These are phyloP conservation scores for Acanthoscelides obtectus DNA, from an alignment of 2,888 invertebrate genomes.

Conservation along the genomic window DNA sequence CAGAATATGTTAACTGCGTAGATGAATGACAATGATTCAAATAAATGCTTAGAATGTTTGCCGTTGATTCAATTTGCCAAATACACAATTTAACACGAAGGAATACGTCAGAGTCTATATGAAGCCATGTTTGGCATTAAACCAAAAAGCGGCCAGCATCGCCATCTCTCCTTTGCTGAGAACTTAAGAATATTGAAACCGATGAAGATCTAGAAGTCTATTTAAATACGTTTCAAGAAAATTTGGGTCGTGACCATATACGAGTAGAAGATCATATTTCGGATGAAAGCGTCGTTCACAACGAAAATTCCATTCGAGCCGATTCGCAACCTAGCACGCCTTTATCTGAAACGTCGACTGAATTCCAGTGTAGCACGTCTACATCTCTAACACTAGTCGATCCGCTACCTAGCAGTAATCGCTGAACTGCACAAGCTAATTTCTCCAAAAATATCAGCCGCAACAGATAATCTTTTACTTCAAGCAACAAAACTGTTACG, in stretches of 20 bases:
- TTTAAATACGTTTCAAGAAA: no score
- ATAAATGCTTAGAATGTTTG: slow-evolving; percentile 32
- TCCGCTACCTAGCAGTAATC: slow-evolving; percentile 1
- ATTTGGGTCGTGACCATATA: no score
- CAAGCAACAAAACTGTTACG: slow-evolving; percentile 8
- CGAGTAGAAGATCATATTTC: no score
- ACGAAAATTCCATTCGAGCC: no score
- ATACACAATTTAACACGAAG: slow-evolving; percentile 19
- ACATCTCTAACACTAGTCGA: background rate
- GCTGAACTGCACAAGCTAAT: slow-evolving; percentile 7
- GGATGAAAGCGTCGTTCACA: background rate
- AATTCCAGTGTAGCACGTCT: background rate
- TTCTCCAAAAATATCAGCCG: slow-evolving; percentile 7
- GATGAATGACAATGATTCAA: no score
- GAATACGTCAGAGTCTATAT: no score
- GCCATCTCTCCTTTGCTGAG: slow-evolving; percentile 21
- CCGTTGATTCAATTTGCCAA: slow-evolving; percentile 5
- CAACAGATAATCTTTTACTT: no score
- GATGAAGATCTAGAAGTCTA: slow-evolving; percentile 25
- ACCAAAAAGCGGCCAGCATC: slow-evolving; percentile 28
- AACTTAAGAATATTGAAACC: slow-evolving; percentile 28
- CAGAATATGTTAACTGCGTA: slow-evolving; percentile 23
- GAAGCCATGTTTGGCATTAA: slow-evolving; percentile 32
- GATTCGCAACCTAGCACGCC: no score
- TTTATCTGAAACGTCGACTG: no score